Base-by-base conservation (phyloP, 2,797 vertebrate genomes). In the Necrosyrtes monachus region DNA sequence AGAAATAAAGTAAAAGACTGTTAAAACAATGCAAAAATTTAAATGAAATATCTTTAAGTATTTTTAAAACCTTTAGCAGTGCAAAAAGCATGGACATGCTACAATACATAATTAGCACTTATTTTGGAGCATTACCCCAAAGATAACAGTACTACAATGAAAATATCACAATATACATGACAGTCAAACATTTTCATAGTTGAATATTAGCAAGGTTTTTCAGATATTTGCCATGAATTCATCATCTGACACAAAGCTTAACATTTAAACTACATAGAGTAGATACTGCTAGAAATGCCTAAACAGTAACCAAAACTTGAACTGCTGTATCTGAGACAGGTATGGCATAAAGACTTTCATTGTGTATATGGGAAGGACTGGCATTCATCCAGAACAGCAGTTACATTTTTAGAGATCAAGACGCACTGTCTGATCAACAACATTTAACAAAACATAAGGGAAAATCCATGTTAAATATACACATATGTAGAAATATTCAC, bases 321-420 rank as follows among this genome's bases (percentile, higher is more conserved):
- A 85, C 68, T 39, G 84, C n/a, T 67, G 24, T 59, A 64, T 69
- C 83, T 69, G 91, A 97, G 91, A 96, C 33, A 57, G 69, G 73
- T 82, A 91, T 81, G 77, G 78, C 65, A 92, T 76, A 84, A 95
- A 96, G 88, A 92, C 35, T 84, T 15, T 14, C 76, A 64, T 2
- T 91, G 78, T 8, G 3, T 12, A 7, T 72, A 62, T 35, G 54
- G 81, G 83, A 85, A 97, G 94, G 90, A 90, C 85, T 93, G 85
- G 92, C 67, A 95, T 96, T 96, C 59, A 74, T 97, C 82, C 95
- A 89, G 95, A 97, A 95, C 79, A 97, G 94, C 81, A 95, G 93
- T 91, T 96, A 94, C 94, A 94, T 85, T 92, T 87, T 88, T 92
- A 91, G 93, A 96, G 85, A 97, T 94, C 96, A 96, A 97, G 95